These are phyloP conservation scores for Orycteropus afer DNA, from an alignment of 2,113 vertebrate species.

Conservation along the genomic window DNA sequence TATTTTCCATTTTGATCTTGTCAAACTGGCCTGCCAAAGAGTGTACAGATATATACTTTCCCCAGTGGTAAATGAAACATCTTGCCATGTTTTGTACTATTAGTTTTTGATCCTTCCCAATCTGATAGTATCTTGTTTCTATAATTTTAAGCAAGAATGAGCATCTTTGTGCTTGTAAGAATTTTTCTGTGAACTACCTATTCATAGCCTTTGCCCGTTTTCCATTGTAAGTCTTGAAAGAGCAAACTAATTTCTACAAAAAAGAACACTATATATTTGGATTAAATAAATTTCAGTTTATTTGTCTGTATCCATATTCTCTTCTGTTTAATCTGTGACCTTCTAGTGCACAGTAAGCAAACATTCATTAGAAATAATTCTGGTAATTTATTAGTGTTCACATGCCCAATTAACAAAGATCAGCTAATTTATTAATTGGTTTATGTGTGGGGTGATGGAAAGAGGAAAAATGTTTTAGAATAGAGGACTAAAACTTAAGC, in stretches of 20 bases:
- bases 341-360: conserved; percentile 11
- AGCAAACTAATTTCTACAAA: conserved; percentile 42
- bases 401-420: conserved; percentile 4
- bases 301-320: conserved; percentile 7
- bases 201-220: neutral
- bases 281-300: conserved; percentile 9
- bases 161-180: neutral
- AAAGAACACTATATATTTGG: neutral
- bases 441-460: neutral
- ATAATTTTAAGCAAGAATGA: conserved; percentile 38
- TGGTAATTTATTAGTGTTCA: neutral
- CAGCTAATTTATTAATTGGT: neutral
- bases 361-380: conserved; percentile 20
- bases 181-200: neutral
- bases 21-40: neutral
- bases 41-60: neutral
- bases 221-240: conserved; percentile 3
- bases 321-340: neutral
- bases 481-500: neutral
- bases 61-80: neutral
- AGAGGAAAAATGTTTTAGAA: neutral
- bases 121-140: neutral
- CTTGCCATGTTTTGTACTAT: neutral
- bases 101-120: neutral
- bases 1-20: conserved; percentile 27